Conservation (phyloP, 2,113 vertebrate genomes). For the Corynorhinus townsendii region DNA sequence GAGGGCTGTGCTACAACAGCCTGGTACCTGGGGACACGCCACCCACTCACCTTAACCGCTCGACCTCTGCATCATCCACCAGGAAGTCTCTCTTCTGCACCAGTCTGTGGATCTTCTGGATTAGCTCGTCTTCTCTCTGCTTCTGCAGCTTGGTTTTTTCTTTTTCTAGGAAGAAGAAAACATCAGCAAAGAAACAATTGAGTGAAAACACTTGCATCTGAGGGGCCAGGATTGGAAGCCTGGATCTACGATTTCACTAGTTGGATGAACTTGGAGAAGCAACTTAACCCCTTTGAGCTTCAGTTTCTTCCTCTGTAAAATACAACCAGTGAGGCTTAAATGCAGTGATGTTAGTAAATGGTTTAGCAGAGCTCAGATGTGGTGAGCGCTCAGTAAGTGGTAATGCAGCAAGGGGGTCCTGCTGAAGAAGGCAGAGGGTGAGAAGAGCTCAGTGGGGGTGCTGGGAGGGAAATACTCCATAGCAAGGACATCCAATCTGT, state of each 20-base stretch:
- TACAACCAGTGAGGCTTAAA: neutral
- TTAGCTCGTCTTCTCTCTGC: conserved; percentile 93
- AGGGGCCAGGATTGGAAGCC: neutral
- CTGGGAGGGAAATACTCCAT: neutral
- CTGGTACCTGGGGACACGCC: rapidly evolving
- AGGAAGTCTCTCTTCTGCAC: conserved; percentile 99
- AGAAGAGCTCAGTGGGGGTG: neutral
- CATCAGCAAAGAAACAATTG: neutral
- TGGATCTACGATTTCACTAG: neutral
- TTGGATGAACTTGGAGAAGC: neutral
- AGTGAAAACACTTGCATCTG: rapidly evolving
- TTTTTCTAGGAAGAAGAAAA: conserved; percentile 85
- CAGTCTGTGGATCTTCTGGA: conserved; percentile 96
- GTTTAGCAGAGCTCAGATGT: neutral
- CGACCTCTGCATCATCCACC: conserved; percentile 97
- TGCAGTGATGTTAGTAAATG: rapidly evolving
- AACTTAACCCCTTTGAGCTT: neutral
- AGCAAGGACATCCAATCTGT: neutral
- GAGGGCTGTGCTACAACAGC: neutral
- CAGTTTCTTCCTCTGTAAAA: neutral
- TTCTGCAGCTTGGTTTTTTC: conserved; percentile 91
- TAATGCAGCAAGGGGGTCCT: no score
- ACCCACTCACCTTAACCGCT: conserved; percentile 89
- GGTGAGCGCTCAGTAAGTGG: neutral
- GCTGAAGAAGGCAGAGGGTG: neutral